phyloP scores from a whole-genome alignment of 2,797 vertebrate genomes.

The Falco concolor region DNA sequence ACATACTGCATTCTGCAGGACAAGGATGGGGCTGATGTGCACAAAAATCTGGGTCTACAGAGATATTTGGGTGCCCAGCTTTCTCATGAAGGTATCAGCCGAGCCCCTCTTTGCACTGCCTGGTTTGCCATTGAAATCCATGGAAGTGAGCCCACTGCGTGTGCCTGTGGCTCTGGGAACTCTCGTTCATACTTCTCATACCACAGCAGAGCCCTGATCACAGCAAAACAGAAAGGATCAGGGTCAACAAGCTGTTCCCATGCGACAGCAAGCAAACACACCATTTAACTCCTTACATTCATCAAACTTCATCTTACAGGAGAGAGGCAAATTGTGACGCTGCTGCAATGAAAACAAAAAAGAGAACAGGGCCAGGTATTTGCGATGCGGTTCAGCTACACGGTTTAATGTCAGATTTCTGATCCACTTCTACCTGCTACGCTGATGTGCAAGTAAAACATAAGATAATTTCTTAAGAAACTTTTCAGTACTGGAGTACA shows the following conservation, averaged over 20 bases:
- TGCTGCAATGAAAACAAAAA: background rate
- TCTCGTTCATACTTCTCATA: background rate
- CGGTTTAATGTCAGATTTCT: background rate
- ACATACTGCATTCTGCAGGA: background rate
- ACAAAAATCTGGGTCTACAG: background rate
- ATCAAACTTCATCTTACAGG: background rate
- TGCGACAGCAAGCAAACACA: background rate
- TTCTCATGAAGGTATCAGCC: background rate
- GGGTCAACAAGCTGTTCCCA: conserved; percentile 44
- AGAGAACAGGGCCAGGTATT: background rate
- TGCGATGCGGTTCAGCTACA: background rate
- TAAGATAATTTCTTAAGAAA: conserved; percentile 5
- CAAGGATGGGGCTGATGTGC: background rate
- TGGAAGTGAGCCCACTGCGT: background rate
- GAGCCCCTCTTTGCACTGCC: background rate
- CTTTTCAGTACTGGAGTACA: background rate
- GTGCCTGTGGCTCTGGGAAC: background rate
- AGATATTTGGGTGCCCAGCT: background rate
- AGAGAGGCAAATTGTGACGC: background rate
- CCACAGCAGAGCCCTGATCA: background rate
- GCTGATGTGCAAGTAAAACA: background rate
- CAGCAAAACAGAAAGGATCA: conserved; percentile 1
- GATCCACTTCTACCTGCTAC: background rate
- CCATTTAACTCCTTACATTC: conserved; percentile 7
- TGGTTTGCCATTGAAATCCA: background rate